A percentile compares a stretch with the other conserved stretches of the same genome.
These are phyloP conservation scores for Drosophila suboccidentalis DNA, from an alignment of 2,888 invertebrate genomes.

Conservation along the genomic window DNA sequence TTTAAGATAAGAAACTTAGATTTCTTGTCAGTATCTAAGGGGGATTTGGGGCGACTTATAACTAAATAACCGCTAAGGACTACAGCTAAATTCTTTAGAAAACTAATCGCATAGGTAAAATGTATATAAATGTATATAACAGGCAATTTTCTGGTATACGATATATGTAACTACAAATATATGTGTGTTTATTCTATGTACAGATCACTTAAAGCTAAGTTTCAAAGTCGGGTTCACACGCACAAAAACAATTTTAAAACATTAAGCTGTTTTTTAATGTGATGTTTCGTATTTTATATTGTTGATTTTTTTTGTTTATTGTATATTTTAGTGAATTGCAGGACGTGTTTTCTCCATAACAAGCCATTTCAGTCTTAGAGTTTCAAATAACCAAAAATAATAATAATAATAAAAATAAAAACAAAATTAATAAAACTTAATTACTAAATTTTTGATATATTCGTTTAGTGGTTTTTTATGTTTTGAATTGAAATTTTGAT, in stretches of 20 bases:
- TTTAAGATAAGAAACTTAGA: slow-evolving; percentile 24
- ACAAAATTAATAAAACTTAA: slow-evolving; percentile 53
- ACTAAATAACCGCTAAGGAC: slow-evolving; percentile 79
- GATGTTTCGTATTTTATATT: slow-evolving; percentile 45
- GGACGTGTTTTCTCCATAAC: slow-evolving; percentile 77
- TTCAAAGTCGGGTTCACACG: slow-evolving; percentile 68
- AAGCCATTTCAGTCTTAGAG: slow-evolving; percentile 85
- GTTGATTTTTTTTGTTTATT: slow-evolving; percentile 37
- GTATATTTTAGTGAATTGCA: slow-evolving; percentile 48
- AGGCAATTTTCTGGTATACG: slow-evolving; percentile 80
- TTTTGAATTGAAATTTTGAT: slow-evolving; percentile 38
- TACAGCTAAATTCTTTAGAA: slow-evolving; percentile 68
- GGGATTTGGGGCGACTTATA: slow-evolving; percentile 57
- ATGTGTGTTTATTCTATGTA: slow-evolving; percentile 48
- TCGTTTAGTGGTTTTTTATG: slow-evolving; percentile 36
- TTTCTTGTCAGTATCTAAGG: slow-evolving; percentile 30
- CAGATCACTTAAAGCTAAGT: slow-evolving; percentile 53
- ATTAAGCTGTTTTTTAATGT: slow-evolving; percentile 42
- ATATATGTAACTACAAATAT: slow-evolving; percentile 22
- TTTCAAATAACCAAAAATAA: slow-evolving; percentile 80
- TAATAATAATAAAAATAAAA: slow-evolving; percentile 24
- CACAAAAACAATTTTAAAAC: slow-evolving; percentile 54
- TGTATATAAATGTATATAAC: slow-evolving; percentile 82
- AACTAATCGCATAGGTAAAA: slow-evolving; percentile 65
- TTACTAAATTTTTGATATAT: slow-evolving; percentile 53